Evolutionary conservation across 2,888 invertebrate genomes (phyloP).

Genomic region (Phorcus lineatus): DNA sequence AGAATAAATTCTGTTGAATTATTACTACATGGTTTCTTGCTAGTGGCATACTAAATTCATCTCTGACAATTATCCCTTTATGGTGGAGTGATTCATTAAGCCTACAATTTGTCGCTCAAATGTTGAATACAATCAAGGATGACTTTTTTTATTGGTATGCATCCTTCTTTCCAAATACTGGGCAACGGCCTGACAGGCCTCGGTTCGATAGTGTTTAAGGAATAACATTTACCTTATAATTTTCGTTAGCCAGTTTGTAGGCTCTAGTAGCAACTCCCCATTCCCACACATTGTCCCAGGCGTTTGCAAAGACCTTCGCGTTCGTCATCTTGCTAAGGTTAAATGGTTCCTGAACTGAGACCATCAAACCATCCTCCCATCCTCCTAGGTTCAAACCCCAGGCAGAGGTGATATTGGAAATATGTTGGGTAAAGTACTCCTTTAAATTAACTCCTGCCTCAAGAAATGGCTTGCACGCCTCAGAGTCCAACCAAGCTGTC

Average conservation of each 20-base stretch:
- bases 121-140: too few relatives aligned
- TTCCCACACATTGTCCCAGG: conserved; percentile 68
- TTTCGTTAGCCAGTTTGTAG: conserved; percentile 64
- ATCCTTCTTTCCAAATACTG: too few relatives aligned
- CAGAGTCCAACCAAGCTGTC: conserved; percentile 53
- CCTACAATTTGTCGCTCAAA: too few relatives aligned
- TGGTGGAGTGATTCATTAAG: too few relatives aligned
- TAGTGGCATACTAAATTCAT: too few relatives aligned
- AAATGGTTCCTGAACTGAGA: conserved; percentile 27
- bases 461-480: conserved; percentile 35
- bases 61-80: too few relatives aligned
- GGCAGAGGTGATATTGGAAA: conserved; percentile 30
- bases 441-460: conserved; percentile 33
- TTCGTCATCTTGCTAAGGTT: conserved; percentile 36
- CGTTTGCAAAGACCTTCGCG: conserved; percentile 56
- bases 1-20: too few relatives aligned
- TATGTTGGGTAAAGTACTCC: conserved; percentile 32
- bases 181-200: too few relatives aligned
- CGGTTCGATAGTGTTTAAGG: too few relatives aligned
- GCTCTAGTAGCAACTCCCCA: conserved; percentile 53
- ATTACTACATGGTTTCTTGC: too few relatives aligned
- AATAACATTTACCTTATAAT: conserved; percentile 61
- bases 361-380: conserved; percentile 62
- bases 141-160: too few relatives aligned
- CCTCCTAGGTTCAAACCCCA: conserved; percentile 41